Conservation (phyloP, 2,888 invertebrate species). For the Opisthograptis luteolata region DNA sequence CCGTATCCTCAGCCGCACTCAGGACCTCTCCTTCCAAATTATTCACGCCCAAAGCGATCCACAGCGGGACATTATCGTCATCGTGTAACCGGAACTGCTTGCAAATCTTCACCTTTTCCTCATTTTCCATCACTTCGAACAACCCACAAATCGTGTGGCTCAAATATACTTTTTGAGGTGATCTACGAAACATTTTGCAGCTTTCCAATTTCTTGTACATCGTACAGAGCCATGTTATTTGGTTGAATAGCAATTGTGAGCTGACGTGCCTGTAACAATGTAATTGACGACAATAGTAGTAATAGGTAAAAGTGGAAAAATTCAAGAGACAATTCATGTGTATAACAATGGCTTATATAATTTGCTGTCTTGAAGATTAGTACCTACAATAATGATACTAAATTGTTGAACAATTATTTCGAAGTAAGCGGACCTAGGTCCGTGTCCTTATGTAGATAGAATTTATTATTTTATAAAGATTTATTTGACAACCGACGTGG, state of each 20-base stretch:
- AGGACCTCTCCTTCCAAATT: slow-evolving; percentile 52
- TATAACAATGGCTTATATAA: slow-evolving; percentile 3
- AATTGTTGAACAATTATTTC: slow-evolving; percentile 2
- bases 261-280: slow-evolving; percentile 50
- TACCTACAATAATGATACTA: background rate
- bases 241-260: slow-evolving; percentile 47
- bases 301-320: slow-evolving; percentile 15
- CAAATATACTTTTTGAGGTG: slow-evolving; percentile 62
- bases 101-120: slow-evolving; percentile 55
- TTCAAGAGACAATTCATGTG: background rate
- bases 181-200: slow-evolving; percentile 45
- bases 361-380: background rate
- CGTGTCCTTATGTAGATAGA: background rate
- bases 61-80: slow-evolving; percentile 49
- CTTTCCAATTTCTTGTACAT: slow-evolving; percentile 57
- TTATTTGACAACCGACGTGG: no score
- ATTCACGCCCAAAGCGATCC: slow-evolving; percentile 55
- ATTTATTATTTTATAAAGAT: no score
- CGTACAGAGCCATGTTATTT: slow-evolving; percentile 54
- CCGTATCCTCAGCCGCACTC: slow-evolving; percentile 40
- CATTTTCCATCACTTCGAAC: slow-evolving; percentile 51
- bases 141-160: slow-evolving; percentile 50
- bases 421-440: background rate
- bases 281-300: background rate
- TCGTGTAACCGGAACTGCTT: slow-evolving; percentile 52